Percentiles rank a stretch among this genome's conserved stretches.
Conservation (phyloP, 2,888 invertebrate species). For the Athetis lepigone region DNA sequence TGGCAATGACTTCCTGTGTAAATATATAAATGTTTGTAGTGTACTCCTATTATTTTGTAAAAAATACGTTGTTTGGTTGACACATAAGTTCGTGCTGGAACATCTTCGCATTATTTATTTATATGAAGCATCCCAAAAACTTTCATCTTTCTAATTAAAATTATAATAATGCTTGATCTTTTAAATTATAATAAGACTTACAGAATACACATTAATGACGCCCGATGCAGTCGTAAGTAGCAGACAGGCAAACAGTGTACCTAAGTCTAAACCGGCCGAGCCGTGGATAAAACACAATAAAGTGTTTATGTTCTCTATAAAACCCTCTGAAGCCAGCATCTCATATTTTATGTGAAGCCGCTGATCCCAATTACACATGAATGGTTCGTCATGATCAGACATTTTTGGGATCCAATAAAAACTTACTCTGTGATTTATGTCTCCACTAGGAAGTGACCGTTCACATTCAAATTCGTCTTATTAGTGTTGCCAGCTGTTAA, state of each 20-base stretch:
- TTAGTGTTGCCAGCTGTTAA: constrained; percentile 79
- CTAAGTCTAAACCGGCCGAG: constrained; percentile 68
- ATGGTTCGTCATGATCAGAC: constrained; percentile 89
- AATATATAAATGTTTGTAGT: constrained; percentile 15
- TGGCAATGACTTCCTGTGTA: constrained; percentile 47
- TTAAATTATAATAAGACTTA: too few relatives aligned
- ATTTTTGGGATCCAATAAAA: constrained; percentile 86
- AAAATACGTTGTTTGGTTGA: constrained; percentile 17
- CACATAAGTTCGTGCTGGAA: constrained; percentile 13
- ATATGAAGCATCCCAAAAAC: constrained; percentile 7
- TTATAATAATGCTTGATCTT: constrained; percentile 10
- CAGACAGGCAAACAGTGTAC: constrained; percentile 67
- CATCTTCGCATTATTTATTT: constrained; percentile 3
- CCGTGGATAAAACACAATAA: constrained; percentile 85
- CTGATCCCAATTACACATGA: constrained; percentile 88
- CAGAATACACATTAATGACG: constrained; percentile 22
- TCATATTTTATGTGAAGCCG: constrained; percentile 87
- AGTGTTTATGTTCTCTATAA: constrained; percentile 89
- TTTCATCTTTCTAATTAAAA: constrained; percentile 28
- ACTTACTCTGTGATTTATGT: constrained; percentile 83
- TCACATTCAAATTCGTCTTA: constrained; percentile 78
- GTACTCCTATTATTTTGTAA: constrained; percentile 30
- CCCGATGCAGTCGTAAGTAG: constrained; percentile 37
- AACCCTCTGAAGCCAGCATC: constrained; percentile 82
- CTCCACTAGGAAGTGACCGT: constrained; percentile 75